Percentiles rank a stretch among this genome's conserved stretches.
Conservation (phyloP, 2,113 vertebrate species). For the Bathybates hornii region DNA sequence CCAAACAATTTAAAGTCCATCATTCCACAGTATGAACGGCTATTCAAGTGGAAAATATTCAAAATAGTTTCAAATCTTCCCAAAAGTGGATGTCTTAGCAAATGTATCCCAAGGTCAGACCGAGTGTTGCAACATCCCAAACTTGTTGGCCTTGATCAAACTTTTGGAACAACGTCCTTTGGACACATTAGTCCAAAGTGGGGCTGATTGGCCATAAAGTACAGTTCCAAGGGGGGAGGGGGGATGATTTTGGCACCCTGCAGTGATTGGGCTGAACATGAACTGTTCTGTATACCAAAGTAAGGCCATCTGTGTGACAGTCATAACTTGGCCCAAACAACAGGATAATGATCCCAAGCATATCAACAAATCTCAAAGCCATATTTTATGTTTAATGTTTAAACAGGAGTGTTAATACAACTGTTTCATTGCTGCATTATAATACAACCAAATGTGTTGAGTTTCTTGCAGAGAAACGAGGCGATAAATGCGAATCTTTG, state of each 20-base stretch:
- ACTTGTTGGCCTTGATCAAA: background rate
- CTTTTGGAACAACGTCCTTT: background rate
- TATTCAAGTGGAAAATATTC: background rate
- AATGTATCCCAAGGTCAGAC: background rate
- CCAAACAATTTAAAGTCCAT: background rate
- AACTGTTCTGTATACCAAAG: background rate
- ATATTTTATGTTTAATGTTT: background rate
- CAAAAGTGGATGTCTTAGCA: background rate
- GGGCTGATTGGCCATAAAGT: background rate
- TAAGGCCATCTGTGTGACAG: background rate
- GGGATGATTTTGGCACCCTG: background rate
- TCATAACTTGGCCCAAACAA: background rate
- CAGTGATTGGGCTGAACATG: background rate
- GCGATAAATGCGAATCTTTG: background rate
- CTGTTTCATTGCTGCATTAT: background rate
- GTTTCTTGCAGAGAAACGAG: background rate
- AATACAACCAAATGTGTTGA: background rate
- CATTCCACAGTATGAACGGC: background rate
- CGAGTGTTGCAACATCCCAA: accelerated
- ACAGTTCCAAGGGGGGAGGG: background rate
- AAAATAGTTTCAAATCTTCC: background rate
- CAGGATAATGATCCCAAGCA: background rate
- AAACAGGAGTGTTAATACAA: background rate
- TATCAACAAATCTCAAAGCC: background rate
- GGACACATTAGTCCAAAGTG: background rate